Conservation (phyloP, 2,797 vertebrate genomes). For the Buceros bicornis region DNA sequence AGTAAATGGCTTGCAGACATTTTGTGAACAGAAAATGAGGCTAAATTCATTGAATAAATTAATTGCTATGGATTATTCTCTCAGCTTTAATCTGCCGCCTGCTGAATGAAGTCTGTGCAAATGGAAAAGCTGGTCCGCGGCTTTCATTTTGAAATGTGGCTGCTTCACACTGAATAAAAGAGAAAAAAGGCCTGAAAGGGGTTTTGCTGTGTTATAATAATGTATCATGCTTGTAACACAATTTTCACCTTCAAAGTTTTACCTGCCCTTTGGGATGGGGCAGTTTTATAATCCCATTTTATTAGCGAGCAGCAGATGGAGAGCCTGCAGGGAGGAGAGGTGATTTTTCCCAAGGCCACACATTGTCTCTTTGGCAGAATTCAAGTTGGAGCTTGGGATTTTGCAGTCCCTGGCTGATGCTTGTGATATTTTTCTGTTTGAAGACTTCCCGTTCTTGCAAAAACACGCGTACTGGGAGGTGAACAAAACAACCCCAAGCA, state of each 20-base stretch:
- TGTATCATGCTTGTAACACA: not conserved
- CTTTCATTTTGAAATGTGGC: conserved; percentile 17
- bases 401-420: not conserved
- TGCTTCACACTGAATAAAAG: not conserved
- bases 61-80: conserved; percentile 63
- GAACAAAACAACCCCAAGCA: conserved; percentile 9
- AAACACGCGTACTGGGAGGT: not conserved
- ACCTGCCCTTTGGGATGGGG: conserved; percentile 27
- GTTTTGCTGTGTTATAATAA: not conserved
- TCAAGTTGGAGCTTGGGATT: not conserved
- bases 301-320: conserved; percentile 10
- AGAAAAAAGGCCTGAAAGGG: conserved; percentile 9
- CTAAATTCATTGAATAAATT: conserved; percentile 64
- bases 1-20: conserved; percentile 51
- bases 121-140: not conserved
- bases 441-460: not conserved
- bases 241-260: conserved; percentile 24
- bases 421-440: conserved; percentile 16
- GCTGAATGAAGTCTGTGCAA: conserved; percentile 35
- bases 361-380: not conserved
- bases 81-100: conserved; percentile 43
- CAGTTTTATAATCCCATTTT: not conserved
- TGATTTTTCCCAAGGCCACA: conserved; percentile 27
- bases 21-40: conserved; percentile 63
- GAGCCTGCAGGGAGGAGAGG: conserved; percentile 23